These are phyloP conservation scores for Neoascia interrupta DNA, from an alignment of 2,888 invertebrate genomes.

Conservation along the genomic window DNA sequence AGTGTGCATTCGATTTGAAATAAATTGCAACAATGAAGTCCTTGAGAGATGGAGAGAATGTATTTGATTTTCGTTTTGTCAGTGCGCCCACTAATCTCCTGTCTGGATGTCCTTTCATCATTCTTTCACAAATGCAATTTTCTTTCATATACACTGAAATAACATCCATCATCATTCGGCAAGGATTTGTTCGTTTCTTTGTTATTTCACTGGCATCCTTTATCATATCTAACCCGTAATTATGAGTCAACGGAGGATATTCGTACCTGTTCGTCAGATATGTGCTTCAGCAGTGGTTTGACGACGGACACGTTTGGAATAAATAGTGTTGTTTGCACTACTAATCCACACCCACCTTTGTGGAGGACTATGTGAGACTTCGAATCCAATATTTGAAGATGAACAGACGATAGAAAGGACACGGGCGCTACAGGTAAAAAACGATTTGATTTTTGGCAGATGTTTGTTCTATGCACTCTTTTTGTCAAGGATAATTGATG, in stretches of 20 bases:
- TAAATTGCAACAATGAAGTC: conserved; percentile 22
- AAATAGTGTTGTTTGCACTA: conserved; percentile 12
- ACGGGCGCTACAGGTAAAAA: not conserved
- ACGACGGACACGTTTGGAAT: conserved; percentile 28
- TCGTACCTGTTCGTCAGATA: conserved; percentile 54
- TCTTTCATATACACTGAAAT: not conserved
- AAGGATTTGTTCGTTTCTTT: conserved; percentile 1
- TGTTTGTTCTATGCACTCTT: too few species aligned
- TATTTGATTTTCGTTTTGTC: conserved; percentile 20
- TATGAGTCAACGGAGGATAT: conserved; percentile 56
- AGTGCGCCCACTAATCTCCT: conserved; percentile 63
- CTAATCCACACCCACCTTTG: conserved; percentile 4
- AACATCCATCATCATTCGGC: conserved; percentile 8
- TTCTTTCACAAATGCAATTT: conserved; percentile 31
- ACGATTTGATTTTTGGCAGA: conserved; percentile 4
- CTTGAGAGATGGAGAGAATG: not conserved
- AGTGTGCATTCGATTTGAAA: too few species aligned
- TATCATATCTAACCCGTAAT: conserved; percentile 52
- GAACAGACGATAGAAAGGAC: not conserved
- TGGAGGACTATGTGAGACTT: too few species aligned
- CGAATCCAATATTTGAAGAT: not conserved
- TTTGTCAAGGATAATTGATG: too few species aligned
- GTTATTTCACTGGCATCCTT: conserved; percentile 28
- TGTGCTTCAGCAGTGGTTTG: conserved; percentile 24
- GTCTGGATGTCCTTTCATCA: conserved; percentile 9